Base-by-base conservation (phyloP, 2,113 vertebrate genomes). In the Tautogolabrus adspersus region DNA sequence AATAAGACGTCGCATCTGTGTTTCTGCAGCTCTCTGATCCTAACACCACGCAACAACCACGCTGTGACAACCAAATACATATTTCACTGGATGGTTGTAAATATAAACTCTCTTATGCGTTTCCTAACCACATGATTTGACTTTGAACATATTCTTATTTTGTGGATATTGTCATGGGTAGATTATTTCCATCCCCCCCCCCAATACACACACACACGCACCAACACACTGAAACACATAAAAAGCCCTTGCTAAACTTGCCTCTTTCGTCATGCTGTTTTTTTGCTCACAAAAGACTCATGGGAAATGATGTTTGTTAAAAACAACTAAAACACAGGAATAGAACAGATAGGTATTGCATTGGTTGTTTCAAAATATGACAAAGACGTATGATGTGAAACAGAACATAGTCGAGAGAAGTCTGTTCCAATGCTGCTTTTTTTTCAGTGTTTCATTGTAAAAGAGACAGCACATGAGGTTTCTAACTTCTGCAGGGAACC, bases 1-100 rank as follows among this genome's bases (percentile, higher is more conserved):
- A 86, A 87, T 85, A 75, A 76, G 59, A 87, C 65, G 72, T 66
- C 64, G 46, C 55, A 51, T 85, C 62, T 87, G 58, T 74, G 81
- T 72, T 49, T 69, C 8, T 8, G 83, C 30, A 6, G 34, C 13
- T 38, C 70, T 82, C 47, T 69, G 72, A 86, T 84, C 58, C 42
- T 61, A 51, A 47, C 49, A 59, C 67, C 64, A 49, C 18, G 62
- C 72, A 79, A 72, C 64, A 75, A 44, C 51, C 55, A 66, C n/a
- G 12, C 62, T 59, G 65, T 62, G 78, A 69, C 80, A 63, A 58
- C 34, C 19, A 46, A 71, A 83, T 85, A 69, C 3, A 26, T 11
- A 46, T 74, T 84, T 66, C 59, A 22, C 61, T 15, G 38, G n/a
- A 40, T 51, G 47, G 34, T 40, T 34, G 56, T 21, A 66, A 72